phyloP scores from a whole-genome alignment of 37 sponge, comb jelly and placozoan species.

The Cliona cf. orientalis region DNA sequence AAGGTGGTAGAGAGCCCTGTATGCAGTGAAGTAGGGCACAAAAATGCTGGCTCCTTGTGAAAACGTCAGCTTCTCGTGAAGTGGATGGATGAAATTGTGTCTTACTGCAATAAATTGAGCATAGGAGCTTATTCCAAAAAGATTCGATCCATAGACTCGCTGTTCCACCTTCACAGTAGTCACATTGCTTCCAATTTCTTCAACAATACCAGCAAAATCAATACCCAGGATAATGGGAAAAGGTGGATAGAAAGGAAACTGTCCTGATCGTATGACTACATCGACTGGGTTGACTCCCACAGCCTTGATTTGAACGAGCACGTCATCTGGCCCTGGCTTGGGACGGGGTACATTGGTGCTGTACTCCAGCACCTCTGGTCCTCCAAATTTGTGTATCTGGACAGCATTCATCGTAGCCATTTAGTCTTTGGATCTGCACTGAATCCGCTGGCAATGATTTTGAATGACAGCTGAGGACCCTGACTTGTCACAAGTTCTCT shows the following conservation, averaged over 20 bases:
- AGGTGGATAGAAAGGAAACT: conserved; percentile 37
- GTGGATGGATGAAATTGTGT: conserved; percentile 19
- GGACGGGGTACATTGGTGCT: conserved; percentile 54
- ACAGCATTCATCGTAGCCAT: too few species aligned
- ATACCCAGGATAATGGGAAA: conserved; percentile 74
- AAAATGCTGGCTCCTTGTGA: conserved; percentile 70
- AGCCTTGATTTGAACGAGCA: conserved; percentile 69
- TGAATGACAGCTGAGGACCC: too few species aligned
- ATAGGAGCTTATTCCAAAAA: too few species aligned
- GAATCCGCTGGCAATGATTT: too few species aligned
- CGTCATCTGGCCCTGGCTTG: conserved; percentile 27
- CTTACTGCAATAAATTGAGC: too few species aligned
- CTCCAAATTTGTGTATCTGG: conserved; percentile 72
- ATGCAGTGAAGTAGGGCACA: conserved; percentile 76
- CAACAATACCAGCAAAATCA: conserved; percentile 75
- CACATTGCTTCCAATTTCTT: conserved; percentile 61
- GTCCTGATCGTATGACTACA: conserved; percentile 75
- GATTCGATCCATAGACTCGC: conserved; percentile 43
- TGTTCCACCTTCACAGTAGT: conserved; percentile 61
- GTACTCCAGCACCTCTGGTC: conserved; percentile 65
- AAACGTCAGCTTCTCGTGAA: conserved; percentile 62
- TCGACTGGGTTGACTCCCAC: conserved; percentile 86
- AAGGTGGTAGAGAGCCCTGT: conserved; percentile 50
- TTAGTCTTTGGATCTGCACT: too few species aligned
- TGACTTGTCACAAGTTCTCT: too few species aligned